Evolutionary conservation across 1,140 invertebrate species (phyloP).

Genomic region (Drosophila suzukii): DNA sequence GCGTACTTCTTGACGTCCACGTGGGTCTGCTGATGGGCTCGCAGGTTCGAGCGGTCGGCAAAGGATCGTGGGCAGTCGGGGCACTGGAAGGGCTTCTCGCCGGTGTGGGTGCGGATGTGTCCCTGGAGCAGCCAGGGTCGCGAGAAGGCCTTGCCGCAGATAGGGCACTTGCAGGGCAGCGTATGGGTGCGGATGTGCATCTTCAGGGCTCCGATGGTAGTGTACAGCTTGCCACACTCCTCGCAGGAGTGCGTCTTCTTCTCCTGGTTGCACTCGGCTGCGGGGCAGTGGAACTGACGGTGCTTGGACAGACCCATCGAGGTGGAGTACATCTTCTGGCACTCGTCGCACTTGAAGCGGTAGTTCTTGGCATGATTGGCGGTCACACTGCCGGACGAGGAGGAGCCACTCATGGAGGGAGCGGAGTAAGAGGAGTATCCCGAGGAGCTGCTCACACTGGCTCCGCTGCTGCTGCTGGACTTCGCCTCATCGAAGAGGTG

Average conservation of each 20-base stretch:
- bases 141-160: constrained; percentile 98
- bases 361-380: constrained; percentile 84
- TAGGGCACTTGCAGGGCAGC: constrained; percentile 97
- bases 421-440: constrained; percentile 78
- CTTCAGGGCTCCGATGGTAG: constrained; percentile 87
- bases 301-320: constrained; percentile 97
- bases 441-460: constrained; percentile 83
- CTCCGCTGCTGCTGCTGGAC: constrained; percentile 60
- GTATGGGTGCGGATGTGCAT: constrained; percentile 92
- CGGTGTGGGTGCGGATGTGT: constrained; percentile 95
- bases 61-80: constrained; percentile 97
- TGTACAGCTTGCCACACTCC: constrained; percentile 86
- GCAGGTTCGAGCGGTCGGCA: constrained; percentile 94
- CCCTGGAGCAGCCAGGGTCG: constrained; percentile 98
- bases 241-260: constrained; percentile 85
- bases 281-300: constrained; percentile 96
- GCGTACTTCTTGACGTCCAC: constrained; percentile 85
- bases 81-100: constrained; percentile 98
- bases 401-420: constrained; percentile 85
- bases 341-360: constrained; percentile 95
- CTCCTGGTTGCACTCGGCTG: constrained; percentile 85
- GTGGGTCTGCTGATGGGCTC: constrained; percentile 89
- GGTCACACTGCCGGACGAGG: neutral
- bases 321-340: constrained; percentile 97
- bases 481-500: constrained; percentile 78